These are phyloP conservation scores for Microtus obscurus DNA, from an alignment of 2,797 vertebrate genomes.

Conservation along the genomic window DNA sequence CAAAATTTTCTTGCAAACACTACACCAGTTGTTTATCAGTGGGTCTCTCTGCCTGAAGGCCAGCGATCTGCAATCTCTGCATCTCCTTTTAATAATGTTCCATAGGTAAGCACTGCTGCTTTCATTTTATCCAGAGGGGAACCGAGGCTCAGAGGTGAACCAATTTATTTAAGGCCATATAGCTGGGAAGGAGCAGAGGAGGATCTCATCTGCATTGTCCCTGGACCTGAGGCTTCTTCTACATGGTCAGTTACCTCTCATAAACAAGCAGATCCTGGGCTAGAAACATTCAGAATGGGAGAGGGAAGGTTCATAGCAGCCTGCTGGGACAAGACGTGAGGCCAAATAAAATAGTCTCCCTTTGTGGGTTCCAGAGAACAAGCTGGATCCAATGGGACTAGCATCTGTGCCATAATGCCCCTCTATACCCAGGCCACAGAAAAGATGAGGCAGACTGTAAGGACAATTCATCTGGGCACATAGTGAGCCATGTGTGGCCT, in stretches of 20 bases:
- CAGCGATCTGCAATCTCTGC: not conserved
- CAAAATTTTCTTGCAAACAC: not conserved
- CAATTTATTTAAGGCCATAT: not conserved
- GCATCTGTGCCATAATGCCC: not conserved
- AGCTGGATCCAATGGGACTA: not conserved
- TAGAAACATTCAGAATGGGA: not conserved
- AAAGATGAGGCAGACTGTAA: not conserved
- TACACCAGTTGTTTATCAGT: not conserved
- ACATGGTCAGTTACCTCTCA: not conserved
- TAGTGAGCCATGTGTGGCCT: fast-evolving
- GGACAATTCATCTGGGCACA: not conserved
- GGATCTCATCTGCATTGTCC: not conserved
- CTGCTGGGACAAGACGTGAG: not conserved
- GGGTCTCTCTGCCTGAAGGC: not conserved
- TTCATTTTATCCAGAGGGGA: not conserved
- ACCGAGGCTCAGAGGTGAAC: not conserved
- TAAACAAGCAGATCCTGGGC: not conserved
- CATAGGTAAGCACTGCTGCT: not conserved
- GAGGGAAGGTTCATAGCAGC: not conserved
- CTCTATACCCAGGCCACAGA: not conserved
- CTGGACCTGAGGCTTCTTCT: not conserved
- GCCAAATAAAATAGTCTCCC: not conserved
- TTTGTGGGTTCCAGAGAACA: not conserved
- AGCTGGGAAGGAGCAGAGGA: not conserved
- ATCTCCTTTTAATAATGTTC: not conserved